Conservation (phyloP, 2,888 invertebrate genomes). For the Operophtera brumata region DNA sequence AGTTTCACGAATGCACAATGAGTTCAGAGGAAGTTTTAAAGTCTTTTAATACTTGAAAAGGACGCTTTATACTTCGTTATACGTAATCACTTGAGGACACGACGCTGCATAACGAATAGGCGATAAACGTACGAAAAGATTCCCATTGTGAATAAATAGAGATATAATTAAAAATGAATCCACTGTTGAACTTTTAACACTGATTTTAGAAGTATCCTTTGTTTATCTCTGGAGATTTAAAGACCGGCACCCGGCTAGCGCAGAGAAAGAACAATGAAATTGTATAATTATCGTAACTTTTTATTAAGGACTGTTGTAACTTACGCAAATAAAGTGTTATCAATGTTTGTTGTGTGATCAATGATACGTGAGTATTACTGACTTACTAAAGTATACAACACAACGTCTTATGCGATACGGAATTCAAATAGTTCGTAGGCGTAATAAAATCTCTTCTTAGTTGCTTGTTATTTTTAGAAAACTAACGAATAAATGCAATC, state of each 20-base stretch:
- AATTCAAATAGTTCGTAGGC: slow-evolving; percentile 4
- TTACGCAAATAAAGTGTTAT: slow-evolving; percentile 19
- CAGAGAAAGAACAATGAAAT: slow-evolving; percentile 22
- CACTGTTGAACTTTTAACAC: neutral
- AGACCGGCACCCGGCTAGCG: neutral
- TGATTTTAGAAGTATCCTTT: neutral
- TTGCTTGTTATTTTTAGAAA: neutral
- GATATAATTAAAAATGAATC: slow-evolving; percentile 1
- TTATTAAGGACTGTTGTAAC: slow-evolving; percentile 16
- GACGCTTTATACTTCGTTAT: neutral
- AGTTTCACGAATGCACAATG: neutral
- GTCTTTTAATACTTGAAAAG: neutral
- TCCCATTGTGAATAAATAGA: slow-evolving; percentile 58
- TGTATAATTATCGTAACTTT: slow-evolving; percentile 11
- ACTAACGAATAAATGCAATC: neutral
- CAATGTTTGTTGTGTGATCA: slow-evolving; percentile 19
- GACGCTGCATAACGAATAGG: slow-evolving; percentile 64
- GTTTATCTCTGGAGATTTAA: neutral
- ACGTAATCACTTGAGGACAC: slow-evolving; percentile 43
- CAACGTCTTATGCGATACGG: slow-evolving; percentile 6
- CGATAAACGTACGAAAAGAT: slow-evolving; percentile 72
- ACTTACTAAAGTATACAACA: slow-evolving; percentile 3
- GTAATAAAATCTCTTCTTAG: neutral
- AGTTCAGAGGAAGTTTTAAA: neutral
- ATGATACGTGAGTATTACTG: slow-evolving; percentile 1